A percentile compares a stretch with the other conserved stretches of the same genome.
These are phyloP conservation scores for Presbytis comata DNA, from an alignment of 2,797 vertebrate species.

Conservation along the genomic window DNA sequence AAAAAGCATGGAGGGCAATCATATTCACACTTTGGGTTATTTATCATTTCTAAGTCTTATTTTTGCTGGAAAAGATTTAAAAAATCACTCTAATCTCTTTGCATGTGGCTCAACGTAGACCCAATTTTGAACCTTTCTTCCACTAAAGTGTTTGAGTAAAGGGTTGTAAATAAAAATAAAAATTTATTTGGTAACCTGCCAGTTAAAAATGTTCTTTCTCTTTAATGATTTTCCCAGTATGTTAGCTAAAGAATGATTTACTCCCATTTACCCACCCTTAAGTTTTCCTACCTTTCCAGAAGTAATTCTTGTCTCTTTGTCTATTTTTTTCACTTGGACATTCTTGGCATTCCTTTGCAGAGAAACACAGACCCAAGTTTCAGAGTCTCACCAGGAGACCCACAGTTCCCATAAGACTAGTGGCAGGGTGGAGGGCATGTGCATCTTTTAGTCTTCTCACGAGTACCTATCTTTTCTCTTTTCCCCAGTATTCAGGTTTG, in stretches of 20 bases:
- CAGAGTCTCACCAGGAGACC: not conserved
- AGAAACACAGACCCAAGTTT: not conserved
- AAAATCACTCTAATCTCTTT: not conserved
- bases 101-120: not conserved
- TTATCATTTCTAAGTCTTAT: not conserved
- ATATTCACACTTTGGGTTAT: not conserved
- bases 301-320: not conserved
- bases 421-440: not conserved
- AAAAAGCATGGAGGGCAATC: not conserved
- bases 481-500: not conserved
- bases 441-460: not conserved
- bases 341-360: not conserved
- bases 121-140: not conserved
- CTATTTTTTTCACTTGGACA: not conserved
- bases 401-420: not conserved
- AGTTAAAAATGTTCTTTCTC: not conserved
- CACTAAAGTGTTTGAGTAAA: not conserved
- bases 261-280: not conserved
- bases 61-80: not conserved
- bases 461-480: not conserved
- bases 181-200: not conserved
- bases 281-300: not conserved
- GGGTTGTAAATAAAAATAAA: not conserved
- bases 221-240: not conserved
- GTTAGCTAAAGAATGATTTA: not conserved